Conservation (phyloP, 2,797 vertebrate species). For the Crenichthys baileyi region DNA sequence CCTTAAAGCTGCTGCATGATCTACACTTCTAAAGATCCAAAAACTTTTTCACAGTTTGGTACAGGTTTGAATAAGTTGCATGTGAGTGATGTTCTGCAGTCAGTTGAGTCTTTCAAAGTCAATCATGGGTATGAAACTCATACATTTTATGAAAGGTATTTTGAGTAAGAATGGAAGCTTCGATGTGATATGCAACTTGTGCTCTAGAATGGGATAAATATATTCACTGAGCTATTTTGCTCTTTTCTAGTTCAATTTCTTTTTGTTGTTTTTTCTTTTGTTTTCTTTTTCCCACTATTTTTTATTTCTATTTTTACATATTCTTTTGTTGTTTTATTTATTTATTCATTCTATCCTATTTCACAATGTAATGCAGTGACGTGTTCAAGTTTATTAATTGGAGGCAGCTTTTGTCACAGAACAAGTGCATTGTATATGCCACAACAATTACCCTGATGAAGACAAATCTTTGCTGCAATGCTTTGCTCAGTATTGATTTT, state of each 20-base stretch:
- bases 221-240: not conserved
- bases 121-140: not conserved
- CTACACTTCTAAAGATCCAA: slow-evolving; percentile 1
- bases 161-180: not conserved
- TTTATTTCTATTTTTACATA: not conserved
- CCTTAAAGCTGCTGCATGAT: not conserved
- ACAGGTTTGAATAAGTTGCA: not conserved
- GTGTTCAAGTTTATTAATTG: not conserved
- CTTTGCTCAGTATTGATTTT: not conserved
- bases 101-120: not conserved
- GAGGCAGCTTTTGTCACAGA: not conserved
- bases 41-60: slow-evolving; percentile 3
- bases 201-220: not conserved
- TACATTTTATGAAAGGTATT: not conserved
- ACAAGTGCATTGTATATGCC: not conserved
- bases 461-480: not conserved
- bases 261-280: not conserved
- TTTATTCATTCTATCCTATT: not conserved
- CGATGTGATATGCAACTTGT: not conserved
- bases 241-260: not conserved
- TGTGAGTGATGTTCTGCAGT: not conserved
- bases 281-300: not conserved
- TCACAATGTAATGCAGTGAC: not conserved
- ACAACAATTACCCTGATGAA: not conserved
- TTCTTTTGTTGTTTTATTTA: not conserved